These are phyloP conservation scores for Monochamus saltuarius DNA, from an alignment of 1,140 invertebrate species.

Conservation along the genomic window DNA sequence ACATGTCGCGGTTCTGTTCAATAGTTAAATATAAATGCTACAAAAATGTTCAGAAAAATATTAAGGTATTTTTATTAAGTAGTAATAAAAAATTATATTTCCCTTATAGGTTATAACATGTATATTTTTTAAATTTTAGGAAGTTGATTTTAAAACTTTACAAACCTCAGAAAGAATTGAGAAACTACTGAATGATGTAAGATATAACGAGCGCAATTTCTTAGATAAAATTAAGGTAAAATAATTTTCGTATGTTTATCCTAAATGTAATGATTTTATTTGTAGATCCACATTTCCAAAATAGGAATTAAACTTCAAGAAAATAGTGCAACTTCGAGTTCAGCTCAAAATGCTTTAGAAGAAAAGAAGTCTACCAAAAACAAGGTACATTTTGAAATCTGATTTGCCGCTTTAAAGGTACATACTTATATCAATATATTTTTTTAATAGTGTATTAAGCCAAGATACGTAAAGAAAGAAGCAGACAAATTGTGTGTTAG, in stretches of 20 bases:
- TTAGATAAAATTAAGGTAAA: no score
- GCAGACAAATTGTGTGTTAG: slow-evolving; percentile 5
- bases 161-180: no score
- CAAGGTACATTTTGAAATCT: background rate
- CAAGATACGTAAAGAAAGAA: slow-evolving; percentile 13
- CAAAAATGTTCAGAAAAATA: slow-evolving; percentile 1
- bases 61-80: background rate
- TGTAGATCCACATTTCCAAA: background rate
- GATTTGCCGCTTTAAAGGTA: no score
- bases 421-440: no score
- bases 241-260: no score
- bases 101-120: no score
- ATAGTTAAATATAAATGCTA: background rate
- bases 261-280: background rate
- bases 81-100: no score
- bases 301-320: background rate
- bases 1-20: slow-evolving; percentile 5
- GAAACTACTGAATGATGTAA: no score
- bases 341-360: background rate
- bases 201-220: no score
- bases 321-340: background rate
- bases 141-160: no score
- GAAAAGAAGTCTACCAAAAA: background rate
- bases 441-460: slow-evolving; percentile 4
- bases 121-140: no score